Base-by-base conservation (phyloP, 2,113 vertebrate species). In the Lynx canadensis region DNA sequence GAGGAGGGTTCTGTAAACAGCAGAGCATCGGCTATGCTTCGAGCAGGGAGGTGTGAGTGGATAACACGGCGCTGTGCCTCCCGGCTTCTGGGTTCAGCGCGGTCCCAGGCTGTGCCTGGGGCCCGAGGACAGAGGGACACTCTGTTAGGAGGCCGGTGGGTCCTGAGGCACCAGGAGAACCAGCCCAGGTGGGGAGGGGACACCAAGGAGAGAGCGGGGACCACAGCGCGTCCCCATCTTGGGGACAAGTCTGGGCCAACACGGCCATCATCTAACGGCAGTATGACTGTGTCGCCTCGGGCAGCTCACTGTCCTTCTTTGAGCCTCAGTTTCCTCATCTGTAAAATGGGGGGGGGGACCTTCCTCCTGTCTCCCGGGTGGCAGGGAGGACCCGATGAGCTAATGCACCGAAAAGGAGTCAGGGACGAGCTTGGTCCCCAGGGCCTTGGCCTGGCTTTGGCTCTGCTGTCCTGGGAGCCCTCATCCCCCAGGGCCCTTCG, bases 31-130 rank as follows among this genome's bases (percentile, higher is more conserved):
- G 9, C 14, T 14, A 11, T 3, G 0, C 36, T 45, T 29, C 0
- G 11, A 36, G 27, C 38, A 4, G 27, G 15, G 65, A 33, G 23
- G 16, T 29, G 31, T 23, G 15, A 4, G 27, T 0, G 6, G 31
- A 7, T 0, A 0, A 12, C 3, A 21, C 27, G 14, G 27, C 68
- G n/a, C 10, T 0, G 4, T 9, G 0, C 6, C 19, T 38, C 13
- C 10, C 0, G 13, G 65, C 84, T 27, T 38, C 45, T 18, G 4
- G 48, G 29, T 0, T 0, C 7, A 3, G 7, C 0, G 14, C 1
- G 48, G n/a, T 63, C 48, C 38, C 4, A 3, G 89, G 63, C 78
- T 4, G 13, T 5, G 5, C 88, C 76, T 25, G 89, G 76, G 86
- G 27, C n/a, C 45, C 4, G 0, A 45, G 3, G 29, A 36, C 50